These are phyloP conservation scores for Vanessa cardui DNA, from an alignment of 2,888 invertebrate genomes.

Conservation along the genomic window DNA sequence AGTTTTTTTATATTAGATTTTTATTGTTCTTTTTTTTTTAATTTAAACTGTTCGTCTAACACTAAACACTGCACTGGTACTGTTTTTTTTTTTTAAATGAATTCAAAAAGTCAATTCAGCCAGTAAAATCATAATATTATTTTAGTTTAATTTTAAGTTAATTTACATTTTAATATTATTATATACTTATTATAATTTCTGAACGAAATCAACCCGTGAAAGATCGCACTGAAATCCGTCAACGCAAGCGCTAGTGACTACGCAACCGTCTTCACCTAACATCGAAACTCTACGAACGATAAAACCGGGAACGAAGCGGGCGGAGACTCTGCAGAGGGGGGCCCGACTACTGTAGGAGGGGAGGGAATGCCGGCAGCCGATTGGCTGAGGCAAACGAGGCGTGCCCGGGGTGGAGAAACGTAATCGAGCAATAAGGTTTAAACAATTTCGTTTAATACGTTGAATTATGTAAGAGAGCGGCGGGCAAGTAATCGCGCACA, in stretches of 20 bases:
- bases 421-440: constrained; percentile 84
- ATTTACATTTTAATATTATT: constrained; percentile 7
- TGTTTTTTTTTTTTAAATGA: constrained; percentile 15
- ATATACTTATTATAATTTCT: not conserved
- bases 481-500: constrained; percentile 82
- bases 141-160: not conserved
- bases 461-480: constrained; percentile 83
- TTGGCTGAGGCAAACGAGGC: constrained; percentile 76
- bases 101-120: constrained; percentile 1
- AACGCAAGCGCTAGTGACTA: constrained; percentile 39
- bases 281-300: constrained; percentile 57
- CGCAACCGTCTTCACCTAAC: constrained; percentile 58
- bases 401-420: constrained; percentile 78
- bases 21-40: constrained; percentile 4
- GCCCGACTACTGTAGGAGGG: constrained; percentile 51
- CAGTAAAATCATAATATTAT: not conserved
- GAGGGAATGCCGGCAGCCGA: constrained; percentile 52
- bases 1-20: constrained; percentile 4
- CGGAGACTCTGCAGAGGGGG: constrained; percentile 56
- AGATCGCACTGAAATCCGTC: constrained; percentile 57
- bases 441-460: constrained; percentile 84
- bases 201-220: constrained; percentile 28
- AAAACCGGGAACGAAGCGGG: constrained; percentile 59
- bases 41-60: constrained; percentile 11
- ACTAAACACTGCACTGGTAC: constrained; percentile 33